Base-by-base conservation (phyloP, 2,797 vertebrate species). In the Amniataba percoides region DNA sequence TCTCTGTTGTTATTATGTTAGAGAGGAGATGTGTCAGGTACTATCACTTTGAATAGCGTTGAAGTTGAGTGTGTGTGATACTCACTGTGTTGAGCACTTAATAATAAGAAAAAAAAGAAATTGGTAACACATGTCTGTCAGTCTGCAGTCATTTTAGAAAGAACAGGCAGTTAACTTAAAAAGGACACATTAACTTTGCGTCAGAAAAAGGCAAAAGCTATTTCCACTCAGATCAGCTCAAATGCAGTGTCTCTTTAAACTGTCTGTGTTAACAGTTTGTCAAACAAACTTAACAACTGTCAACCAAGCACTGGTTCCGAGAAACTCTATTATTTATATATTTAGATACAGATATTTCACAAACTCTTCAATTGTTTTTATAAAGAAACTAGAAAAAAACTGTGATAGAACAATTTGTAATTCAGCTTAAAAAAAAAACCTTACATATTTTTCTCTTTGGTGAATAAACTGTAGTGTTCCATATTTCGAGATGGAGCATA, bases 391-490 rank as follows among this genome's bases (percentile, higher is more conserved):
- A 1, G 11, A 16, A 2, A 2, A 21, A 36, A 60, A 51, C 12
- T 66, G n/a, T 31, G 56, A 43, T 13, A 69, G 0, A 13, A 39
- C n/a, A 45, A 80, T 63, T 43, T 74, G 58, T 78, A 59, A 77
- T 71, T 74, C 12, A 58, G 60, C 61, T 57, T 53, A 10, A 64
- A 79, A 75, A 62, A 39, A 70, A 83, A 87, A 68, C 59, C 13
- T 13, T 45, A 21, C 40, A 51, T 66, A n/a, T 69, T 62, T 72
- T 63, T 68, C 52, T 83, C 52, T 63, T 64, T 77, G 36, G 58
- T 65, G 56, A 90, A 82, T 74, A 68, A 85, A 82, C 42, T 59
- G 39, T 56, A 36, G 69, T 43, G 31, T 21, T 78, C 11, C 4
- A 61, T 36, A 82, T 64, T 57, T 71, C 18, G 7, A 72, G 15